Conservation (phyloP, 2,113 vertebrate genomes). For the Rhea americana region DNA sequence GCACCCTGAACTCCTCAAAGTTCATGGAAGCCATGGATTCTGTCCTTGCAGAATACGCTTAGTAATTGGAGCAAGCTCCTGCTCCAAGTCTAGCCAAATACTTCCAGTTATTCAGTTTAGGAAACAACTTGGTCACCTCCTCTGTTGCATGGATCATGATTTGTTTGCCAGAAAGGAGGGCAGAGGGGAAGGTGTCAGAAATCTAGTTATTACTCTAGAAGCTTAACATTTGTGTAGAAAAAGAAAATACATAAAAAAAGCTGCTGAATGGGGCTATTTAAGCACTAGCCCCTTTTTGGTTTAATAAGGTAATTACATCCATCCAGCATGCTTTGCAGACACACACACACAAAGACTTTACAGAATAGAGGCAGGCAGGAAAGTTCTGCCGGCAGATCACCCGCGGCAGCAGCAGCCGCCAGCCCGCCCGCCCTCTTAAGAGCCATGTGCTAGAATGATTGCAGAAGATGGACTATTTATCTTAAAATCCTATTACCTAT, state of each 20-base stretch:
- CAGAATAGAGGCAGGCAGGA: neutral
- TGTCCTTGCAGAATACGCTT: neutral
- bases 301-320: conserved; percentile 12
- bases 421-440: neutral
- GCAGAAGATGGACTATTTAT: neutral
- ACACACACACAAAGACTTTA: neutral
- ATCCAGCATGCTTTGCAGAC: neutral
- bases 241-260: neutral
- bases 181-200: neutral
- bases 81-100: neutral
- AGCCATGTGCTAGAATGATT: conserved; percentile 1
- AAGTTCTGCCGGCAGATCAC: conserved; percentile 26
- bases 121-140: neutral
- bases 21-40: neutral
- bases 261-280: conserved; percentile 1
- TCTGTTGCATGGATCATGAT: neutral
- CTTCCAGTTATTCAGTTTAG: neutral
- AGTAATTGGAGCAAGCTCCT: neutral
- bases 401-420: neutral
- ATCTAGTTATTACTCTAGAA: neutral
- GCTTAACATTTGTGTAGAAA: neutral
- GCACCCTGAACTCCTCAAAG: neutral
- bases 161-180: neutral
- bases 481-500: neutral
- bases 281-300: neutral